These are phyloP conservation scores for Andrena minutula DNA, from an alignment of 2,888 invertebrate genomes.

Conservation along the genomic window DNA sequence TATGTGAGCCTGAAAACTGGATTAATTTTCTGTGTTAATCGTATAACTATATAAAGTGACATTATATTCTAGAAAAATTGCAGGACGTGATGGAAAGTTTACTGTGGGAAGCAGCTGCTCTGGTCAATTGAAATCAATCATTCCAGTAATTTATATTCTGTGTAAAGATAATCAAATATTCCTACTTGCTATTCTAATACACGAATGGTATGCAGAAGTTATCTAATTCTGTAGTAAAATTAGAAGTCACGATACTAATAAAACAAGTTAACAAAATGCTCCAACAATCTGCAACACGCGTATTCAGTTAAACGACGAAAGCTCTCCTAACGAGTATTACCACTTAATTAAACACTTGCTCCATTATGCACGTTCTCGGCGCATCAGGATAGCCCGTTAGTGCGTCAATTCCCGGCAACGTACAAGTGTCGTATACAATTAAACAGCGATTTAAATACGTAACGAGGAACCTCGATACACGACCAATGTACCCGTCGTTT, in stretches of 20 bases:
- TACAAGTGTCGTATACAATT: conserved; percentile 23
- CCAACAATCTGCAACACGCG: background rate
- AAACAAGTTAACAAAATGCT: background rate
- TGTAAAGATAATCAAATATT: too few relatives aligned
- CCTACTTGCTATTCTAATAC: too few relatives aligned
- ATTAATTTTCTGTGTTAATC: too few relatives aligned
- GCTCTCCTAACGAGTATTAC: background rate
- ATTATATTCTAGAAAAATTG: too few relatives aligned
- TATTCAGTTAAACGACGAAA: background rate
- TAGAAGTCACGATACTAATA: background rate
- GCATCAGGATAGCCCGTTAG: conserved; percentile 30
- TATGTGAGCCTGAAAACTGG: too few relatives aligned
- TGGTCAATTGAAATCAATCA: too few relatives aligned
- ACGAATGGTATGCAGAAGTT: background rate
- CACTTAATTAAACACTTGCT: conserved; percentile 44
- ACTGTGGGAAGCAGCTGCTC: too few relatives aligned
- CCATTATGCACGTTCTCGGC: conserved; percentile 32
- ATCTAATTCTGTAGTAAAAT: background rate
- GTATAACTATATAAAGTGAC: too few relatives aligned
- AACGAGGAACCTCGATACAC: background rate
- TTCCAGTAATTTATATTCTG: too few relatives aligned
- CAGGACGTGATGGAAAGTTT: too few relatives aligned
- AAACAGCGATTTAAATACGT: conserved; percentile 33
- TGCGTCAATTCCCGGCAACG: conserved; percentile 20
- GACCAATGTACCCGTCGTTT: background rate